Conservation (phyloP, 1,140 invertebrate species). For the Cecropterus lyciades region DNA sequence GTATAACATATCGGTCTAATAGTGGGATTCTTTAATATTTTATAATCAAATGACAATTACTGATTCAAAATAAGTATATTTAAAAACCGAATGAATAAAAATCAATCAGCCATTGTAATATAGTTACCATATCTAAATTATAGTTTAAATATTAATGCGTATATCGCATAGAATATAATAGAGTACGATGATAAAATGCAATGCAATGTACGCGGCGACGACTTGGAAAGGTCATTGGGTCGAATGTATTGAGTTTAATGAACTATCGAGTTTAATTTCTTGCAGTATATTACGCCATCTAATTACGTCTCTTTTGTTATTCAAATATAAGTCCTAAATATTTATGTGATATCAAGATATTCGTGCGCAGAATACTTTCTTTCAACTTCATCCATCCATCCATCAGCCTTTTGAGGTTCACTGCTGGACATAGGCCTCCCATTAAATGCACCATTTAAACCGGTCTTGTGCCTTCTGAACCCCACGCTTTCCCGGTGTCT, state of each 20-base stretch:
- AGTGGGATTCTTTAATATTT: too few species aligned
- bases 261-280: constrained; percentile 16
- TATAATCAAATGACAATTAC: too few species aligned
- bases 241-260: constrained; percentile 45
- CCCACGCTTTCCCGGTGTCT: too few species aligned
- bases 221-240: constrained; percentile 43
- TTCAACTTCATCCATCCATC: too few species aligned
- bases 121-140: background rate
- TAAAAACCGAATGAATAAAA: too few species aligned
- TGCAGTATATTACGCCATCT: constrained; percentile 3
- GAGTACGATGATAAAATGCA: constrained; percentile 7
- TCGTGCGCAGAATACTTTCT: background rate
- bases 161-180: background rate
- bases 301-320: constrained; percentile 14
- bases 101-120: too few species aligned
- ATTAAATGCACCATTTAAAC: too few species aligned
- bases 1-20: too few species aligned
- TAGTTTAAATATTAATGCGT: background rate
- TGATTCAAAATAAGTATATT: too few species aligned
- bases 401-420: too few species aligned
- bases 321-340: constrained; percentile 14
- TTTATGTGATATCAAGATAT: background rate
- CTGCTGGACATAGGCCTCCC: too few species aligned
- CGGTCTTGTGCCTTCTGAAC: too few species aligned
- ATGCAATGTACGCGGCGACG: constrained; percentile 1